Base-by-base conservation (phyloP, 1,140 invertebrate genomes). In the Drosophila albomicans region DNA sequence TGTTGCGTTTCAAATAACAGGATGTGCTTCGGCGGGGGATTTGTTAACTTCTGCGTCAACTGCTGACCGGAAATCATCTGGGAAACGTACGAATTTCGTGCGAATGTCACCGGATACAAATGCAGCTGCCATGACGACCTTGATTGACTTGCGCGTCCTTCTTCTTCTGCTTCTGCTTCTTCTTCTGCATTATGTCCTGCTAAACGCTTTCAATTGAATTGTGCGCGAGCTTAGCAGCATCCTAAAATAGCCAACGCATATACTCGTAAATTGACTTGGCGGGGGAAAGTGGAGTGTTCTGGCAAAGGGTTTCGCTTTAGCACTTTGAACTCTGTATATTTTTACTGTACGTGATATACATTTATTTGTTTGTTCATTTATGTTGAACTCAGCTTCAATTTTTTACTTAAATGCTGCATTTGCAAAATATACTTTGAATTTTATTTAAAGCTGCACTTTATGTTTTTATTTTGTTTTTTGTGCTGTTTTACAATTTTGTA, bases 1-100 rank as follows among this genome's bases (percentile, higher is more conserved):
- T 35, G 13, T 10, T 54, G 10, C 43, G 48, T 43, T 30, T 66
- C 15, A 28, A 32, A 56, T 68, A 48, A 16, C 46, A 61, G 15
- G 10, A 64, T 35, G 16, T 67, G 68, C 20, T 25, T 30, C 5
- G 20, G 20, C n/a, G 10, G 28, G 20, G 46, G 30, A 10, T 67
- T 67, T 52, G 16, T n/a, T 49, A 35, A 56, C 7, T 71, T 54
- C 11, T 38, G 49, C 30, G 51, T 56, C 59, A 64, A 71, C 32
- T 28, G 32, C 32, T 58, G 20, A 49, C 49, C 69, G 69, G 62
- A 72, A 65, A 64, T 71, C 49, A 70, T 70, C 58, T 63, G 58
- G 58, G 11, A 45, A 63, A 45, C 67, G 10, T 41, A 32, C n/a
- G 41, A 15, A 25, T 25, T 51, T 30, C 45, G 32, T 49, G 56